Evolutionary conservation across 2,888 invertebrate genomes (phyloP), one percentile per base, ranked within the genome.

Genomic region (Ennomos fuscantarius): DNA sequence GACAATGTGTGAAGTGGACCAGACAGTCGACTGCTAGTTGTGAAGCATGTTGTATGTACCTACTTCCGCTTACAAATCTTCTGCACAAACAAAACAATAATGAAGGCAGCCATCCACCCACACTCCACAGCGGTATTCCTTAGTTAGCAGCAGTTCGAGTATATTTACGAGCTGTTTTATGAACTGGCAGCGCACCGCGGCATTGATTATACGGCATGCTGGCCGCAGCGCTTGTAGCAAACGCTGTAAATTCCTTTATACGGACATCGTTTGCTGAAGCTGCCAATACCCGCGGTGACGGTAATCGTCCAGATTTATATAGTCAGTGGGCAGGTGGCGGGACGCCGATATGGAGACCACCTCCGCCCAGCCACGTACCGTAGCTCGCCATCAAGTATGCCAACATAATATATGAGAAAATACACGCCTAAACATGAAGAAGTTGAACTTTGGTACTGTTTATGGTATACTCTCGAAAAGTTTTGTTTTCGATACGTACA

Each of bases 201-300:
- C 47, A 43, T 2, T 9, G 42, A 24, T 37, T 47, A 53, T 37
- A 31, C 33, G 44, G 34, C 33, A 1, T 11, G 48, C 11, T 39
- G 39, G 39, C 45, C 1, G 15, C 45, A 45, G 49, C 44, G 35
- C 34, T 55, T 32, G 15, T 34, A 8, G 12, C 44, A 8, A 24
- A 15, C 43, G 44, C 57, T 43, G 45, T 53, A 53, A 53, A 58
- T 52, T 40, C 11, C n/a, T 32, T 36, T 53, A 34, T 44, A 34
- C 37, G n/a, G 5, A 34, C 50, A 32, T 33, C 43, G 53, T 32
- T 13, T 15, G 46, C 31, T 15, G 43, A 9, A 13, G 51, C 32
- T n/a, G 43, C 6, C 35, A 9, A 43, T 15, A 43, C 1, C 10
- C 10, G 15, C 34, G 33, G 12, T 39, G 47, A 13, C 35, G 44